Evolutionary conservation across 2,797 vertebrate genomes (phyloP), one percentile per base, ranked within the genome.

Genomic region (Acanthis flammea): DNA sequence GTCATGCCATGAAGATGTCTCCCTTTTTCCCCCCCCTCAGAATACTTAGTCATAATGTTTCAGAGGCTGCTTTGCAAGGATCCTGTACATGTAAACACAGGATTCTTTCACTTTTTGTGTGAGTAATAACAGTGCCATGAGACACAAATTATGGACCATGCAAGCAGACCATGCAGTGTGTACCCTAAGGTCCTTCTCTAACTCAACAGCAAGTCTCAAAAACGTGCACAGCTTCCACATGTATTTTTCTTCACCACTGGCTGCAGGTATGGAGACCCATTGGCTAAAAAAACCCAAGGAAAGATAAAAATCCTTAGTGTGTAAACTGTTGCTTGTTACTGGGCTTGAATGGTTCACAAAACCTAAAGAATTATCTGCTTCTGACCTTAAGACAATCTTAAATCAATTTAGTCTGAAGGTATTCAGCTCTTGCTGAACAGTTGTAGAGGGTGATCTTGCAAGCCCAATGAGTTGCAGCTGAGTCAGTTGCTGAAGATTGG

Each of bases 321-420:
- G 14, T 30, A 72, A 82, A 30, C 28, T 31, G 17, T 21, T 85
- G 19, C 37, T 76, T 60, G 18, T 76, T 86, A 57, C 76, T 24
- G 27, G 41, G 16, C 19, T 79, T 30, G 31, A 55, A 39, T 23
- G 10, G 28, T 41, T 88, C 39, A 55, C 65, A 53, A 82, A 68
- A 8, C n/a, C 75, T 15, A 65, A 8, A 67, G 37, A 75, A 51
- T 37, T 63, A 28, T 51, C 41, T 84, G 19, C 31, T 31, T 78
- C 50, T 71, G 70, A 85, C 63, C 14, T 85, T 61, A 86, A 57
- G 23, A 61, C 12, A 68, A 25, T 44, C 19, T 60, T 63, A 65
- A 92, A 82, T 65, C 31, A 92, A 76, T 86, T 92, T 51, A 65
- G 18, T 70, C 37, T 53, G 27, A 45, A 53, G 83, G 19, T 25